phyloP scores from a whole-genome alignment of 2,797 vertebrate species.

The Anolis apletophallus region DNA sequence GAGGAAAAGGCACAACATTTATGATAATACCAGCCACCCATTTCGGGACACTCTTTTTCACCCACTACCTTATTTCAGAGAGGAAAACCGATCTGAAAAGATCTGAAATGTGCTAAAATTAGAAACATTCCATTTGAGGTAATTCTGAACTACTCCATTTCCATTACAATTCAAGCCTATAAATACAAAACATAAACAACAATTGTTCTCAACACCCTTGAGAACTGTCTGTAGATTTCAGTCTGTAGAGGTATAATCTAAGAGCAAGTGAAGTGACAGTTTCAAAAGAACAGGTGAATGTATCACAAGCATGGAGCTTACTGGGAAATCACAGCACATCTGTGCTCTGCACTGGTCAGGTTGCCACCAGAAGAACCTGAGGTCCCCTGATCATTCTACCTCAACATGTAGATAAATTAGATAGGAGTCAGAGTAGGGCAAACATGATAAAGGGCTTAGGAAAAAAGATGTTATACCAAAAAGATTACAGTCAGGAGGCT shows the following conservation, averaged over 20 bases:
- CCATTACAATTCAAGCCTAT: background rate
- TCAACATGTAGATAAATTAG: slow-evolving; percentile 42
- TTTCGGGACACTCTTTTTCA: slow-evolving; percentile 5
- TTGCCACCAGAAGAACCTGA: slow-evolving; percentile 8
- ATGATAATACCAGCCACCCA: background rate
- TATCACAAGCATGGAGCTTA: background rate
- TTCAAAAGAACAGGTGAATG: background rate
- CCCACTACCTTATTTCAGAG: background rate
- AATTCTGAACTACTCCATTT: background rate
- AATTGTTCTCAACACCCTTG: background rate
- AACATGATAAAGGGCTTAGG: slow-evolving; percentile 42
- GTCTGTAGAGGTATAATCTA: background rate
- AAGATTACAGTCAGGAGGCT: slow-evolving; percentile 46
- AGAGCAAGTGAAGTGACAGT: background rate
- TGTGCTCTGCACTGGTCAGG: slow-evolving; percentile 6
- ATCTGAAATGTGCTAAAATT: background rate
- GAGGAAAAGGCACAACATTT: background rate
- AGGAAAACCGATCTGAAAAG: too few species aligned
- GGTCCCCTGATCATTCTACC: slow-evolving; percentile 19
- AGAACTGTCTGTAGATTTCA: background rate
- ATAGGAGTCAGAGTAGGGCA: slow-evolving; percentile 31
- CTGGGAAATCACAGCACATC: slow-evolving; percentile 18
- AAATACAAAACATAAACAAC: background rate
- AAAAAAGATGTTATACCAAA: slow-evolving; percentile 32
- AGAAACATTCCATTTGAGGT: background rate